phyloP scores from a whole-genome alignment of 2,888 invertebrate genomes.

The Heliothis peltigera region DNA sequence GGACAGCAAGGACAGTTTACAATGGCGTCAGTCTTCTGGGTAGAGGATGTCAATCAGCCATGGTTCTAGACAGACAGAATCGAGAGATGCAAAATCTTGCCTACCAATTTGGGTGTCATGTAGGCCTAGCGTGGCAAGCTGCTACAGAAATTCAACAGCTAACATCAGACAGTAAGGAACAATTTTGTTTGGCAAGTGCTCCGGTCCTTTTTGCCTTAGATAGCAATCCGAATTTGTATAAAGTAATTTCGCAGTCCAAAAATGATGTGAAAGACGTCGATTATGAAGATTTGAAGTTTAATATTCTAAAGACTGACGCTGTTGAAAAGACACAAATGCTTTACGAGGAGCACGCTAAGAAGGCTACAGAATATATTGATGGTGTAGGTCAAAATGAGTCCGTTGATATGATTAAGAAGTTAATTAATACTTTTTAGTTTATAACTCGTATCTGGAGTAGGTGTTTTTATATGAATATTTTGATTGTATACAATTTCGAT shows the following conservation, averaged over 20 bases:
- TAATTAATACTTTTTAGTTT: slow-evolving; percentile 80
- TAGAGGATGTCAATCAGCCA: slow-evolving; percentile 94
- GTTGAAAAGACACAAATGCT: slow-evolving; percentile 81
- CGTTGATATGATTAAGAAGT: slow-evolving; percentile 84
- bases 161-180: slow-evolving; percentile 91
- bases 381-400: slow-evolving; percentile 83
- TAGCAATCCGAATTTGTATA: slow-evolving; percentile 93
- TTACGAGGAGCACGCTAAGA: slow-evolving; percentile 83
- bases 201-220: slow-evolving; percentile 96
- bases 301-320: slow-evolving; percentile 85
- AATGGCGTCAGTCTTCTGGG: slow-evolving; percentile 92
- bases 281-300: slow-evolving; percentile 90
- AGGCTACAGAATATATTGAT: slow-evolving; percentile 81
- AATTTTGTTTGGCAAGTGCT: slow-evolving; percentile 94
- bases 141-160: slow-evolving; percentile 80
- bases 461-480: too few relatives aligned
- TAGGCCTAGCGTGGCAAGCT: slow-evolving; percentile 95
- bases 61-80: slow-evolving; percentile 93
- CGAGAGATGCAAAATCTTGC: slow-evolving; percentile 92
- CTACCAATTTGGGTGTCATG: slow-evolving; percentile 94
- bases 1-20: slow-evolving; percentile 93
- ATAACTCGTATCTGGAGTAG: background rate
- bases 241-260: slow-evolving; percentile 90
- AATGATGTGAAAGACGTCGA: slow-evolving; percentile 92
- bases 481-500: too few relatives aligned